Conservation (phyloP, 2,888 invertebrate species). For the Nemotelus pantherinus region DNA sequence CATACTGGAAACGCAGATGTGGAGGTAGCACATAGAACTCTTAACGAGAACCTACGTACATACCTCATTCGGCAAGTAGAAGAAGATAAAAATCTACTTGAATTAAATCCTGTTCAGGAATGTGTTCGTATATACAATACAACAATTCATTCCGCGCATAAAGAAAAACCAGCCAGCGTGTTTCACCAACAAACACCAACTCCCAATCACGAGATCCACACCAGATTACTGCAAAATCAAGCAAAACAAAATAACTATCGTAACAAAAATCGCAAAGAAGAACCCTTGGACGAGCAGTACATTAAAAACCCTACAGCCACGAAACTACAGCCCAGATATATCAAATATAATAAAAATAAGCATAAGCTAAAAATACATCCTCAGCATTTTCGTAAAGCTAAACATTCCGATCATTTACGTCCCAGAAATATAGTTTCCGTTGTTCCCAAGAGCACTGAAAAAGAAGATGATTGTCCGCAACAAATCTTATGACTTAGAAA, state of each 20-base stretch:
- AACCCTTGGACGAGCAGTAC: not conserved
- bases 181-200: slow-evolving; percentile 10
- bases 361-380: not conserved
- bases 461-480: too few relatives aligned
- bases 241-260: not conserved
- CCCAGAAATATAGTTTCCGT: too few relatives aligned
- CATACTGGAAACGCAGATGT: not conserved
- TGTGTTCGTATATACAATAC: slow-evolving; percentile 12
- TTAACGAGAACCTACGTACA: slow-evolving; percentile 18
- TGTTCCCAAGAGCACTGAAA: too few relatives aligned
- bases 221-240: not conserved
- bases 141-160: slow-evolving; percentile 14
- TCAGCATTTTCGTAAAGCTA: not conserved
- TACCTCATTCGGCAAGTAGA: slow-evolving; percentile 7
- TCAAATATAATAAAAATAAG: slow-evolving; percentile 1
- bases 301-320: slow-evolving; percentile 3
- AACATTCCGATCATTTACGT: not conserved
- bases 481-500: too few relatives aligned
- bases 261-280: slow-evolving; percentile 9
- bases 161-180: slow-evolving; percentile 5
- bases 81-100: slow-evolving; percentile 4
- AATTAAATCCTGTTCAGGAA: slow-evolving; percentile 9
- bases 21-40: slow-evolving; percentile 11
- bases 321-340: slow-evolving; percentile 19
- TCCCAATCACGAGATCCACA: not conserved